Conservation (phyloP, 2,113 vertebrate species). For the Erythrolamprus reginae region DNA sequence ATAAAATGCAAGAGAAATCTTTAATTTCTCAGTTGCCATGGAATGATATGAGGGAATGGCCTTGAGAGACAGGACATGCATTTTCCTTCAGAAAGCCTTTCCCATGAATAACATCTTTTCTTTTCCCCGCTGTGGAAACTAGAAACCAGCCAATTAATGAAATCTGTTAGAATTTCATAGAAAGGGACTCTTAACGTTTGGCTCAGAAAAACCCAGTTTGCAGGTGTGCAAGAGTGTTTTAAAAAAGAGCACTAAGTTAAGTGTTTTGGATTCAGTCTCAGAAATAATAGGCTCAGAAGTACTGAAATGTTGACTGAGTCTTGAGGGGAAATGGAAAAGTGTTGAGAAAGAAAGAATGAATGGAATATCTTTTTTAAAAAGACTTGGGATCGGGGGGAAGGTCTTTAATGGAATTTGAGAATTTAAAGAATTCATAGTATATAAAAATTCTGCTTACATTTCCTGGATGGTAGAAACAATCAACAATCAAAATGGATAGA, state of each 20-base stretch:
- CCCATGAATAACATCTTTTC: neutral
- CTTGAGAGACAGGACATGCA: neutral
- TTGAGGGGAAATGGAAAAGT: neutral
- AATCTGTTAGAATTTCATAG: neutral
- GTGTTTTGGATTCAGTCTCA: neutral
- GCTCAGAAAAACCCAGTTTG: neutral
- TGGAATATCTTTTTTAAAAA: neutral
- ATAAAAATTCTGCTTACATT: too few species aligned
- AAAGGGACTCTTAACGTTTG: neutral
- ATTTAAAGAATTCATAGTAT: too few species aligned
- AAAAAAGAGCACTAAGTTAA: neutral
- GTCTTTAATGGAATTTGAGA: too few species aligned
- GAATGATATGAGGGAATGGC: neutral
- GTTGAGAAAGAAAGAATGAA: neutral
- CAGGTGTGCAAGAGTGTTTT: neutral
- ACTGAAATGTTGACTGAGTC: neutral
- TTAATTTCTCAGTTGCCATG: neutral
- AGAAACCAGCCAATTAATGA: neutral
- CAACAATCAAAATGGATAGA: too few species aligned
- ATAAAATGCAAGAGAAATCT: neutral
- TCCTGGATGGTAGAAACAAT: too few species aligned
- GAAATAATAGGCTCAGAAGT: neutral
- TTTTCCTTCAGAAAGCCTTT: neutral
- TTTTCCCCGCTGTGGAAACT: neutral
- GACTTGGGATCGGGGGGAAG: too few species aligned